Evolutionary conservation across 2,888 invertebrate species (phyloP).

Genomic region (Julus scandinavius): DNA sequence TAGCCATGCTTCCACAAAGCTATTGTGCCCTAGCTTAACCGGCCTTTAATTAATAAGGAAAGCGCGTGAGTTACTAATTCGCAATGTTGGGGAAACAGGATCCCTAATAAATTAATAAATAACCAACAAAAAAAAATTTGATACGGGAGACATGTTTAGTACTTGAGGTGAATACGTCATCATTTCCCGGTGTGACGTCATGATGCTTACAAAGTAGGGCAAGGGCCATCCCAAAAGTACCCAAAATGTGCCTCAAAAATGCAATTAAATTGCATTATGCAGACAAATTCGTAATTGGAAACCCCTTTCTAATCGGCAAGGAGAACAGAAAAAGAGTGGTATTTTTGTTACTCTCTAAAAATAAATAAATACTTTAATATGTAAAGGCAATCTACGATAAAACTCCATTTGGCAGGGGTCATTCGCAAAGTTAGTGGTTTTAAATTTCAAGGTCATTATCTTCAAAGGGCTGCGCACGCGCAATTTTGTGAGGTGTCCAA

Average conservation of each 20-base stretch:
- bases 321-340: neutral
- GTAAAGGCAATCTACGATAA: neutral
- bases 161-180: neutral
- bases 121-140: neutral
- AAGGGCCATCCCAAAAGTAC: neutral
- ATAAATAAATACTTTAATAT: neutral
- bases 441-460: too few relatives aligned
- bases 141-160: neutral
- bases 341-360: neutral
- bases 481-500: too few relatives aligned
- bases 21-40: neutral
- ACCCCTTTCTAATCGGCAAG: too few relatives aligned
- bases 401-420: neutral
- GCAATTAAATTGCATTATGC: too few relatives aligned
- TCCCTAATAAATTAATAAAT: neutral
- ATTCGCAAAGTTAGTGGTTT: neutral
- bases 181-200: constrained; percentile 11
- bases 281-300: neutral
- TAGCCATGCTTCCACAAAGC: too few relatives aligned
- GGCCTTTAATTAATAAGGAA: neutral
- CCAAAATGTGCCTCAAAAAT: neutral
- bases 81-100: neutral
- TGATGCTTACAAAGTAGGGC: neutral
- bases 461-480: too few relatives aligned
- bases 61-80: neutral